Conservation (phyloP, 2,113 vertebrate genomes). For the Erinaceus europaeus region DNA sequence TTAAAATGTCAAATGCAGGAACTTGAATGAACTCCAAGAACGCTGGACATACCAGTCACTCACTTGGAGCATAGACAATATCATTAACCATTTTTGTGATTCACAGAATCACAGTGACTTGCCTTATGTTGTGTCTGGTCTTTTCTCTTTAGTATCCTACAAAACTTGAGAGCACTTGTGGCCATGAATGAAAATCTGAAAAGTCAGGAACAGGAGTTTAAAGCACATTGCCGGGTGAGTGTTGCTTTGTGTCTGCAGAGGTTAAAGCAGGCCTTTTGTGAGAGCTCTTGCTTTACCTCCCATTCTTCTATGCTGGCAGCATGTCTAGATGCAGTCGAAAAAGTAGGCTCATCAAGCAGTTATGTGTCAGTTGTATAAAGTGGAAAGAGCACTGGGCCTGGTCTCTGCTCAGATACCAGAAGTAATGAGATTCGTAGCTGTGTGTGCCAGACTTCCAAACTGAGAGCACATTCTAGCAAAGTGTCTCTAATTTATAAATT, state of each 20-base stretch:
- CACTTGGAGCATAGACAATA: too few relatives aligned
- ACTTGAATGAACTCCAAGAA: too few relatives aligned
- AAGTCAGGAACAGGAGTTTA: conserved; percentile 95
- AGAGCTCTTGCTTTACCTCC: background rate
- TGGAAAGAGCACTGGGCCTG: background rate
- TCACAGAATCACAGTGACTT: background rate
- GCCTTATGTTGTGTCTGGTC: background rate
- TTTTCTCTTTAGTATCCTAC: conserved; percentile 84
- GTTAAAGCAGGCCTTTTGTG: background rate
- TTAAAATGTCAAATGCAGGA: too few relatives aligned
- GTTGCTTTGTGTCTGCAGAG: background rate
- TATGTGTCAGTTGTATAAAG: background rate
- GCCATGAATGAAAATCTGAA: conserved; percentile 96
- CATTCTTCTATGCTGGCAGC: background rate
- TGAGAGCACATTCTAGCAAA: background rate
- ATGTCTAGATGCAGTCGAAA: background rate
- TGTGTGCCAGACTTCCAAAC: background rate
- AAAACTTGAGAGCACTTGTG: conserved; percentile 91
- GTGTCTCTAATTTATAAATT: background rate
- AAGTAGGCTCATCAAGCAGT: background rate
- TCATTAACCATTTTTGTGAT: too few relatives aligned
- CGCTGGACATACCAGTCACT: too few relatives aligned
- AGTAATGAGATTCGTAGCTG: background rate
- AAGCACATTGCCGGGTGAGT: conserved; percentile 94
- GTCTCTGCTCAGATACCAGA: background rate